These are phyloP conservation scores for Amiota mariae DNA, from an alignment of 2,888 invertebrate genomes.

Conservation along the genomic window DNA sequence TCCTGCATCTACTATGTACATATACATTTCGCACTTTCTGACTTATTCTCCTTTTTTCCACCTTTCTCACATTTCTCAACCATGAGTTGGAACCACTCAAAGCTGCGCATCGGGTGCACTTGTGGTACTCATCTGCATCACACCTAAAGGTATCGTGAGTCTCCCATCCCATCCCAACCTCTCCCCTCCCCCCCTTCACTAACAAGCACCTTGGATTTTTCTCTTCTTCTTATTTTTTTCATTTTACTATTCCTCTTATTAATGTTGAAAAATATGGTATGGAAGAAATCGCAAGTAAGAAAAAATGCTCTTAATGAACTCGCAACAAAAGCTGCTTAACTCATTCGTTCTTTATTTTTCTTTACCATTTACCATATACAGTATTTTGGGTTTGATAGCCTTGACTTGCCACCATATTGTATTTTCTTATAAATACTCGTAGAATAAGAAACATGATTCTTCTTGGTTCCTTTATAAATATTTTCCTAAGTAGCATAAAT, in stretches of 20 bases:
- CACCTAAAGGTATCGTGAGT: conserved; percentile 5
- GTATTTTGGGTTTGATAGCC: no score
- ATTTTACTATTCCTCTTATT: not conserved
- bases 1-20: not conserved
- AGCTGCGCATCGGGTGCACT: conserved; percentile 8
- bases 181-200: conserved; percentile 17
- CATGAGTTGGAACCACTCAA: conserved; percentile 5
- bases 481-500: conserved; percentile 35
- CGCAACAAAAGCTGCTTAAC: conserved; percentile 51
- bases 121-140: not conserved
- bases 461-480: conserved; percentile 17
- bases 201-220: conserved; percentile 35
- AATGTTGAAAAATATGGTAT: conserved; percentile 1
- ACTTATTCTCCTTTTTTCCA: conserved; percentile 19
- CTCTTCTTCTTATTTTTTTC: no score
- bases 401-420: no score
- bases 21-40: conserved; percentile 15
- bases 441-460: not conserved
- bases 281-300: not conserved
- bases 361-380: no score
- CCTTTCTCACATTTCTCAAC: not conserved
- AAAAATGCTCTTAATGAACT: conserved; percentile 54
- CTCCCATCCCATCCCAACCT: no score
- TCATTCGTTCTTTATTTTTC: not conserved
- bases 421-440: no score